phyloP scores from a whole-genome alignment of 1,140 invertebrate genomes.

The Delia radicum region DNA sequence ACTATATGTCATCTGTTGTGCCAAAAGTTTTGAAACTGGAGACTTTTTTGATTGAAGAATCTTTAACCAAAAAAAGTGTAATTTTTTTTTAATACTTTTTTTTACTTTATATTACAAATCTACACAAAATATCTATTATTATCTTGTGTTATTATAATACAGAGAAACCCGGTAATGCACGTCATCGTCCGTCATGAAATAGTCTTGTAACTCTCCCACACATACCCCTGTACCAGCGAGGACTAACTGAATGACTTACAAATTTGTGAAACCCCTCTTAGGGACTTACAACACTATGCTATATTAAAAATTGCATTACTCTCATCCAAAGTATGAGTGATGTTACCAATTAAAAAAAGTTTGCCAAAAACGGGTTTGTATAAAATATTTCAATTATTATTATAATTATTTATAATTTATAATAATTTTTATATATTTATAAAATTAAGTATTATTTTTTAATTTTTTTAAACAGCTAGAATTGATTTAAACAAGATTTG shows the following conservation, averaged over 20 bases:
- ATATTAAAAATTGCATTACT: neutral
- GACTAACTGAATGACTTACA: neutral
- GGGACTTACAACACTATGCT: neutral
- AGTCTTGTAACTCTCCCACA: neutral
- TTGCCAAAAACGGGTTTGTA: constrained; percentile 8
- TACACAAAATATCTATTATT: neutral
- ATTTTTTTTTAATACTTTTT: neutral
- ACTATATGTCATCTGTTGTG: neutral
- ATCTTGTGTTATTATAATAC: neutral
- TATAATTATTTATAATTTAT: neutral
- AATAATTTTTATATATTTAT: neutral
- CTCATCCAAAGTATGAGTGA: neutral
- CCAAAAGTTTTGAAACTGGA: neutral
- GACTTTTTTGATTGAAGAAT: neutral
- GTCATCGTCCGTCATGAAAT: neutral
- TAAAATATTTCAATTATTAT: constrained; percentile 16
- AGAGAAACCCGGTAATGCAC: neutral
- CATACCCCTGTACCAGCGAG: neutral
- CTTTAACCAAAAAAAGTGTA: neutral
- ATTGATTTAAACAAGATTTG: neutral
- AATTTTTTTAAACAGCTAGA: too few relatives aligned
- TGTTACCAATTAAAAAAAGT: neutral
- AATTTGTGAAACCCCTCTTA: neutral
- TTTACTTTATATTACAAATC: neutral
- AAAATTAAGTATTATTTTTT: too few relatives aligned